A percentile compares a stretch with the other conserved stretches of the same genome.
These are phyloP conservation scores for Dipodomys spectabilis DNA, from an alignment of 2,113 vertebrate species.

Conservation along the genomic window DNA sequence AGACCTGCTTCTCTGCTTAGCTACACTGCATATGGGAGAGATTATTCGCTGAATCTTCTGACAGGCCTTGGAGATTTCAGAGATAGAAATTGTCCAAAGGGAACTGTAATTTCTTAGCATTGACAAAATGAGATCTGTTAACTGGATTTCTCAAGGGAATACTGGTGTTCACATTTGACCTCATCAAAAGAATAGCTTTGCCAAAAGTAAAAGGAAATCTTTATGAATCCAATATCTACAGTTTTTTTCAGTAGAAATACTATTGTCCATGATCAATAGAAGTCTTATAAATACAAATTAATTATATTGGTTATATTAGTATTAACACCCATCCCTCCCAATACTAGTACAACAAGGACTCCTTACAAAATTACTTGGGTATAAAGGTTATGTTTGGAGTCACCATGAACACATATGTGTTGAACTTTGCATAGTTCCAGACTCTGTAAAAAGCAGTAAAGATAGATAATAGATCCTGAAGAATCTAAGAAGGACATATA, in stretches of 20 bases:
- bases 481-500: neutral
- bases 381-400: constrained; percentile 6
- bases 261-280: neutral
- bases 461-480: neutral
- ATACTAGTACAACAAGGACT: neutral
- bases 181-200: constrained; percentile 43
- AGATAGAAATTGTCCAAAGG: constrained; percentile 27
- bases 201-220: constrained; percentile 28
- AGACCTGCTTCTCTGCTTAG: constrained; percentile 29
- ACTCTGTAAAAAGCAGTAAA: neutral
- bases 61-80: constrained; percentile 11
- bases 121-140: neutral
- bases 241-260: constrained; percentile 33
- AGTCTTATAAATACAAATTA: constrained; percentile 1
- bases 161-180: constrained; percentile 23
- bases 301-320: neutral
- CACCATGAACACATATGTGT: neutral
- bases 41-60: neutral
- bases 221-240: constrained; percentile 24
- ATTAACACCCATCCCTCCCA: neutral
- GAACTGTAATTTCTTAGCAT: constrained; percentile 29
- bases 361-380: neutral
- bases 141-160: constrained; percentile 32
- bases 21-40: neutral
- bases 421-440: neutral